A percentile compares a stretch with the other conserved stretches of the same genome.
Evolutionary conservation across 2,888 invertebrate species (phyloP).

Genomic region (Nymphalis urticae): DNA sequence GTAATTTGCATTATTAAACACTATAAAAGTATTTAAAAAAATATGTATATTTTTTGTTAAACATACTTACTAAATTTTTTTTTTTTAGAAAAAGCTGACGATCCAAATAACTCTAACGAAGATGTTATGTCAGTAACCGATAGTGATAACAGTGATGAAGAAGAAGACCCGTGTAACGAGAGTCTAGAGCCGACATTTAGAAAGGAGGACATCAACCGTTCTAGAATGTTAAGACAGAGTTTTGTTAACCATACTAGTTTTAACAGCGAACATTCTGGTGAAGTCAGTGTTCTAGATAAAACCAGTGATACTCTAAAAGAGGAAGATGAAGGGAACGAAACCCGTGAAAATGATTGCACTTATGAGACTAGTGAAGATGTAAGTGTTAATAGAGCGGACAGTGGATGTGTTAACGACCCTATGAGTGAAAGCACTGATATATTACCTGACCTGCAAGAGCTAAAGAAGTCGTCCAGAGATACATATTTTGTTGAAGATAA

Average conservation of each 20-base stretch:
- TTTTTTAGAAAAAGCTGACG: conserved; percentile 58
- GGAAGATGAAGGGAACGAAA: conserved; percentile 36
- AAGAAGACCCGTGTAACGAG: conserved; percentile 55
- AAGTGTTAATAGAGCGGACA: conserved; percentile 5
- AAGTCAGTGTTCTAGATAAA: conserved; percentile 45
- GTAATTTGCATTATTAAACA: too few relatives aligned
- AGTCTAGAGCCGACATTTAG: conserved; percentile 67
- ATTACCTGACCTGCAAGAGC: not conserved
- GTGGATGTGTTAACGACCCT: not conserved
- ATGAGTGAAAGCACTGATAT: not conserved
- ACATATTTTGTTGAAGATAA: conserved; percentile 23
- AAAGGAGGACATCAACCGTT: conserved; percentile 56
- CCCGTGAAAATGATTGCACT: conserved; percentile 42
- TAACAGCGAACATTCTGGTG: conserved; percentile 41
- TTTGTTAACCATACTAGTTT: conserved; percentile 26
- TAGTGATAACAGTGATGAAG: conserved; percentile 52
- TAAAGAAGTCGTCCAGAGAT: not conserved
- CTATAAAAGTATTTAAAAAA: not conserved
- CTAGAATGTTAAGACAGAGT: conserved; percentile 47
- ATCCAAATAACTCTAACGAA: conserved; percentile 44
- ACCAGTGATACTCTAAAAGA: conserved; percentile 48
- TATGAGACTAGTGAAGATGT: conserved; percentile 23
- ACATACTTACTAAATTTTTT: conserved; percentile 7
- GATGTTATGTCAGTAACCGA: conserved; percentile 52
- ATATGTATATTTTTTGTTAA: not conserved